Conservation (phyloP, 2,888 invertebrate species). For the Rotaria macrura region DNA sequence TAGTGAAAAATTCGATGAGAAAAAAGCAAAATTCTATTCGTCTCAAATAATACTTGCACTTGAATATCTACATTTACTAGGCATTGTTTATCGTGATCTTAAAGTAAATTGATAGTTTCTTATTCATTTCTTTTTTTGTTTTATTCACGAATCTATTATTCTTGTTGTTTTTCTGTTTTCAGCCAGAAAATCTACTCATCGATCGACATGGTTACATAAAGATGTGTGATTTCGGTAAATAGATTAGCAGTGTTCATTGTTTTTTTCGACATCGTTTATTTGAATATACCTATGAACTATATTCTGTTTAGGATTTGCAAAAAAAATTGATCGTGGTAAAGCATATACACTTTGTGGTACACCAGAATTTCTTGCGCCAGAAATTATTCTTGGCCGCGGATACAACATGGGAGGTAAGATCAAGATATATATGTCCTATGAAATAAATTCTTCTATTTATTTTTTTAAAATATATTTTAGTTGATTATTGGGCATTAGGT, state of each 20-base stretch:
- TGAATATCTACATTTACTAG: conserved; percentile 31
- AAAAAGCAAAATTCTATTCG: conserved; percentile 30
- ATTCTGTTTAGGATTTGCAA: not conserved
- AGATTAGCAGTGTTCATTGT: too few relatives aligned
- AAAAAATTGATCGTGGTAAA: conserved; percentile 11
- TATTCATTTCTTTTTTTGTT: too few relatives aligned
- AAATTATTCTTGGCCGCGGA: conserved; percentile 32
- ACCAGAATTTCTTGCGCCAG: conserved; percentile 34
- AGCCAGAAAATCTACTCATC: conserved; percentile 31
- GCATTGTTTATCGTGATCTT: conserved; percentile 32
- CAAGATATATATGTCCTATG: not conserved
- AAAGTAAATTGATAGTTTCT: not conserved
- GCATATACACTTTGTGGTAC: conserved; percentile 21
- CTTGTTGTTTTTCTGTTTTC: too few relatives aligned
- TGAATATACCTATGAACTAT: not conserved
- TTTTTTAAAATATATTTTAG: not conserved
- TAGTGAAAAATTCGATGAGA: conserved; percentile 28
- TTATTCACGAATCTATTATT: too few relatives aligned
- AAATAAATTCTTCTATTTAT: too few relatives aligned
- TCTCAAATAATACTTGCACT: conserved; percentile 31
- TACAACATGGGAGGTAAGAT: conserved; percentile 25
- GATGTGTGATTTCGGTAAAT: conserved; percentile 31
- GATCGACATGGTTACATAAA: conserved; percentile 33
- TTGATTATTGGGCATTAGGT: conserved; percentile 34
- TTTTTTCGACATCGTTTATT: too few relatives aligned